Evolutionary conservation across 2,888 invertebrate species (phyloP).

Genomic region (Cerceris rybyensis): DNA sequence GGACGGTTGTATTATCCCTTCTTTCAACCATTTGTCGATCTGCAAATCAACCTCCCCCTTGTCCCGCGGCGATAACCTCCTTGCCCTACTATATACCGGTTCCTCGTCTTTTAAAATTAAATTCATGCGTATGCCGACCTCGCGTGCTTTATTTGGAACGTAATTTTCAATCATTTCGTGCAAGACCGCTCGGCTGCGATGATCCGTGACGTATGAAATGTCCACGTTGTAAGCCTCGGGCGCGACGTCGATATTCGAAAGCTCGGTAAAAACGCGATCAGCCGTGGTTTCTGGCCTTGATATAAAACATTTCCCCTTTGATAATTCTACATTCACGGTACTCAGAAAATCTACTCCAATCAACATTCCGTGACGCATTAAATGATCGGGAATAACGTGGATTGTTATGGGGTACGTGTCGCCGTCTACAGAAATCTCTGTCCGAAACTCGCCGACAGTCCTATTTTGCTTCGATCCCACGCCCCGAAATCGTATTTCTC

Average conservation of each 20-base stretch:
- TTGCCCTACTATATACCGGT: slow-evolving; percentile 42
- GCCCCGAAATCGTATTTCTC: not conserved
- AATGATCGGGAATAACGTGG: not conserved
- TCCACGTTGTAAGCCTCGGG: not conserved
- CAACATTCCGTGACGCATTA: slow-evolving; percentile 12
- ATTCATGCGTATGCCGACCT: slow-evolving; percentile 26
- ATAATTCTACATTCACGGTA: not conserved
- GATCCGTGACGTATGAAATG: not conserved
- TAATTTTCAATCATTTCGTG: not conserved
- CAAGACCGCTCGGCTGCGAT: not conserved
- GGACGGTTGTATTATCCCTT: slow-evolving; percentile 35
- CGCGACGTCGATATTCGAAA: no score
- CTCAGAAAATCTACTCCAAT: slow-evolving; percentile 16
- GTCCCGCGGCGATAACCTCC: slow-evolving; percentile 28
- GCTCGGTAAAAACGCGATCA: no score
- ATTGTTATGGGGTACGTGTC: not conserved
- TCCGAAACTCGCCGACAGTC: slow-evolving; percentile 13
- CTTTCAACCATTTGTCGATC: slow-evolving; percentile 39
- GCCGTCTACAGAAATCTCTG: slow-evolving; percentile 8
- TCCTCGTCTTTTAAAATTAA: slow-evolving; percentile 42
- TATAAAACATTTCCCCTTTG: not conserved
- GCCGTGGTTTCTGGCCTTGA: no score
- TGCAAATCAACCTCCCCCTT: slow-evolving; percentile 30
- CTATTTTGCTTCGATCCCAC: not conserved
- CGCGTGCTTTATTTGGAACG: not conserved